These are phyloP conservation scores for Horisme vitalbata DNA, from an alignment of 2,888 invertebrate genomes.

Conservation along the genomic window DNA sequence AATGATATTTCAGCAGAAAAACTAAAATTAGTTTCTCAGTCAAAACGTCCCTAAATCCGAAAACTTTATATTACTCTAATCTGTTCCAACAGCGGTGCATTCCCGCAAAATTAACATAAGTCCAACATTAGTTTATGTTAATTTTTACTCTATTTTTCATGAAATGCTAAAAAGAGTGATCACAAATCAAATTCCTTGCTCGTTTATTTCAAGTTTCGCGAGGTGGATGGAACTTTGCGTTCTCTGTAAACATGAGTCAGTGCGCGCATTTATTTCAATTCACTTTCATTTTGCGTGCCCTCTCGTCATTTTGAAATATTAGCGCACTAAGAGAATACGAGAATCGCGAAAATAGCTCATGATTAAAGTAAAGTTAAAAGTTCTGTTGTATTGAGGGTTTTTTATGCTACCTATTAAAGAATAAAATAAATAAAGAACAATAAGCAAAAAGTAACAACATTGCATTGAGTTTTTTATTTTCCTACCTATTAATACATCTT, in stretches of 20 bases:
- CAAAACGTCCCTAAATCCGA: no score
- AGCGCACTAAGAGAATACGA: not conserved
- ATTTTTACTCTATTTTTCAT: not conserved
- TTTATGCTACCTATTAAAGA: no score
- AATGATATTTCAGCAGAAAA: no score
- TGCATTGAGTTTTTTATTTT: no score
- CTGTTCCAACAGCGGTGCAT: not conserved
- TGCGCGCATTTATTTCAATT: not conserved
- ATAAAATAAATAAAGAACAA: no score
- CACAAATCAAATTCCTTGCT: constrained; percentile 1
- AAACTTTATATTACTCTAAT: no score
- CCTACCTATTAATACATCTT: no score
- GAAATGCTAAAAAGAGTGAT: not conserved
- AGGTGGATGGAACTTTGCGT: constrained; percentile 1
- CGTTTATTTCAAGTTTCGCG: constrained; percentile 1
- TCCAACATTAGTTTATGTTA: not conserved
- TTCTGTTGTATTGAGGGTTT: no score
- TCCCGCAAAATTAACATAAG: not conserved
- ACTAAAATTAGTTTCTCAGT: no score
- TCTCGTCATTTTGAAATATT: not conserved
- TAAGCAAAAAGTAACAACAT: no score
- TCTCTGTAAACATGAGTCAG: not conserved
- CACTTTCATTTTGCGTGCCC: not conserved
- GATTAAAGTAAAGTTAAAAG: no score
- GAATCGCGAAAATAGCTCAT: no score